Percentiles rank a stretch among this genome's conserved stretches.
These are phyloP conservation scores for Axea sp. DNA, from an alignment of 2,888 invertebrate species.

Conservation along the genomic window DNA sequence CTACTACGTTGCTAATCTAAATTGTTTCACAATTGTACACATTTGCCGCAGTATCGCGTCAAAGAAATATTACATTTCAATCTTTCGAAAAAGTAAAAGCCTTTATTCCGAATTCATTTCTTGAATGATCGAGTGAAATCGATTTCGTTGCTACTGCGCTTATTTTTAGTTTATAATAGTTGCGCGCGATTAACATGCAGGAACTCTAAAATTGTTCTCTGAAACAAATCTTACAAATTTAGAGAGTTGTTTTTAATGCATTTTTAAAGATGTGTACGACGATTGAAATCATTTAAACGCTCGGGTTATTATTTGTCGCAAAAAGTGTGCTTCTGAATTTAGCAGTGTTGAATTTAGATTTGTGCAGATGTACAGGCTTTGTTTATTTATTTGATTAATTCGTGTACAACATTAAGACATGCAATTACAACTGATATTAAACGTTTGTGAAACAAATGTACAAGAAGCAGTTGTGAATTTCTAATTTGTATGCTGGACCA, in stretches of 20 bases:
- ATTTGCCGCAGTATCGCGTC: conserved; percentile 22
- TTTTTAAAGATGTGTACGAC: too few species aligned
- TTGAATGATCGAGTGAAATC: background rate
- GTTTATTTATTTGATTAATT: too few species aligned
- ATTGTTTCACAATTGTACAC: conserved; percentile 52
- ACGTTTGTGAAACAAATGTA: background rate
- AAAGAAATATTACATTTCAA: conserved; percentile 28
- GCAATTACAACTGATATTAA: background rate
- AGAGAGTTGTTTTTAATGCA: background rate
- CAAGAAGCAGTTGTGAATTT: background rate
- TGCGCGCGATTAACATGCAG: too few species aligned
- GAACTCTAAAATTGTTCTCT: conserved; percentile 1
- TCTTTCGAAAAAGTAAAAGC: conserved; percentile 16
- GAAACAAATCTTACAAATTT: background rate
- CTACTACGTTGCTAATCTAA: conserved; percentile 44
- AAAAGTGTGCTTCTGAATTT: too few species aligned
- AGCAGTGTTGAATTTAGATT: too few species aligned
- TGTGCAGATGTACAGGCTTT: too few species aligned
- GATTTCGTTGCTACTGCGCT: too few species aligned
- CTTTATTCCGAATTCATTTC: conserved; percentile 6
- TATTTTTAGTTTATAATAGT: too few species aligned
- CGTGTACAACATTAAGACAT: background rate
- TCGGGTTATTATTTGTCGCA: too few species aligned
- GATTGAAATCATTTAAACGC: too few species aligned
- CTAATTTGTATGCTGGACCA: conserved; percentile 21